A percentile compares a stretch with the other conserved stretches of the same genome.
Evolutionary conservation across 2,888 invertebrate species (phyloP).

Genomic region (Synergus itoensis): DNA sequence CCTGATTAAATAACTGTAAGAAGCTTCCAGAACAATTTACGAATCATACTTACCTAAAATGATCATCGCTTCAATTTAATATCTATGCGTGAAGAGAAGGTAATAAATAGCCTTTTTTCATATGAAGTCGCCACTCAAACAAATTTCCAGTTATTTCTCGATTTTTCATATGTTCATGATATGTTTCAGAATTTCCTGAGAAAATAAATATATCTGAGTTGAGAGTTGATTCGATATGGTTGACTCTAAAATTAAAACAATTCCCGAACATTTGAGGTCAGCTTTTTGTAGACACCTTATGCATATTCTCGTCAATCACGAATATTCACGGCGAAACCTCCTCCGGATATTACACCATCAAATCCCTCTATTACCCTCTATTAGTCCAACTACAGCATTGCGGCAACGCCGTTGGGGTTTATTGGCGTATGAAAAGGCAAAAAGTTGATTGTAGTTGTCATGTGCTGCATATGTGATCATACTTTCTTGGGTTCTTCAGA

Average conservation of each 20-base stretch:
- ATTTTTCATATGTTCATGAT: neutral
- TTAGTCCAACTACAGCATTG: conserved; percentile 55
- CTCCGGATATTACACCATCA: conserved; percentile 59
- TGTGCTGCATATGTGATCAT: no score
- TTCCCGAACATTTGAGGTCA: conserved; percentile 21
- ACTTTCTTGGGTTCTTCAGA: no score
- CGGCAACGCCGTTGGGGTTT: conserved; percentile 50
- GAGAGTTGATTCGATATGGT: no score
- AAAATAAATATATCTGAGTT: neutral
- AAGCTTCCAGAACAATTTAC: neutral
- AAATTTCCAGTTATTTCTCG: neutral
- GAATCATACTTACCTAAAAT: neutral
- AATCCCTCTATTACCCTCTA: conserved; percentile 58
- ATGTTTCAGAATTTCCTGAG: neutral
- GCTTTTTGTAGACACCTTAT: conserved; percentile 36
- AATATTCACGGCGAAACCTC: conserved; percentile 55
- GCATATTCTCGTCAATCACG: conserved; percentile 56
- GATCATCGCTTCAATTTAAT: neutral
- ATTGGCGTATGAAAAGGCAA: neutral
- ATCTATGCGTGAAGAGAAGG: neutral
- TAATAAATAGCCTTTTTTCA: neutral
- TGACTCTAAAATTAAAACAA: conserved; percentile 3
- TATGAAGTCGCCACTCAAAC: neutral
- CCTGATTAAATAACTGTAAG: neutral
- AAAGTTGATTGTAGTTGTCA: neutral